A percentile compares a stretch with the other conserved stretches of the same genome.
phyloP scores from a whole-genome alignment of 2,888 invertebrate species.

The Dendrolimus houi region DNA sequence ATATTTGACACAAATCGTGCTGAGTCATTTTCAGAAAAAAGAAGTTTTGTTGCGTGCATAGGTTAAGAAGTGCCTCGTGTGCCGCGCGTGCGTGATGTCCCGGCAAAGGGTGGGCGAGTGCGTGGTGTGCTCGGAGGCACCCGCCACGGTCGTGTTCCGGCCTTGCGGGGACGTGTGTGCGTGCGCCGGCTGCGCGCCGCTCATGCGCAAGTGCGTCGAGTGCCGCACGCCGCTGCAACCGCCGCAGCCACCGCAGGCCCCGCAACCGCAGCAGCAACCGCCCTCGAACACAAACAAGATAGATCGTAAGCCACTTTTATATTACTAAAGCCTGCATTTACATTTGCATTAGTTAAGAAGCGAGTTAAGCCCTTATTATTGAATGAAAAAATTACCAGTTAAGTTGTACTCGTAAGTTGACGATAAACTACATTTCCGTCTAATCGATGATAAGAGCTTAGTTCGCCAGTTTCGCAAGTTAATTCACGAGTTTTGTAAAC shows the following conservation, averaged over 20 bases:
- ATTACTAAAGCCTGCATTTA: background rate
- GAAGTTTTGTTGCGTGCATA: slow-evolving; percentile 12
- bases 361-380: too few relatives aligned
- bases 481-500: too few relatives aligned
- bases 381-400: too few relatives aligned
- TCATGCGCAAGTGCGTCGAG: slow-evolving; percentile 98
- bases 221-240: slow-evolving; percentile 88
- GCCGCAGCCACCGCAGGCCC: slow-evolving; percentile 49
- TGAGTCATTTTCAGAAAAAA: too few relatives aligned
- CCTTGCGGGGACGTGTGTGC: slow-evolving; percentile 98
- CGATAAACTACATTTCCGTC: too few relatives aligned
- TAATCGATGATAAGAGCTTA: too few relatives aligned
- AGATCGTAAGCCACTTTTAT: slow-evolving; percentile 24
- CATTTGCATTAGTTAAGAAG: too few relatives aligned
- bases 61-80: slow-evolving; percentile 96
- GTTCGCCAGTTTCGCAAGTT: too few relatives aligned
- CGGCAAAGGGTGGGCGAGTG: slow-evolving; percentile 95
- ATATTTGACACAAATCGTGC: too few relatives aligned
- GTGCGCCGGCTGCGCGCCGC: slow-evolving; percentile 88
- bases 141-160: slow-evolving; percentile 93
- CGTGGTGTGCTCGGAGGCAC: slow-evolving; percentile 95
- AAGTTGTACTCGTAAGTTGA: too few relatives aligned
- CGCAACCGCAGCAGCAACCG: slow-evolving; percentile 9
- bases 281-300: slow-evolving; percentile 16
- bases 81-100: slow-evolving; percentile 88